Evolutionary conservation across 2,797 vertebrate species (phyloP), one percentile per base, ranked within the genome.

Genomic region (Clarias platycephalus): DNA sequence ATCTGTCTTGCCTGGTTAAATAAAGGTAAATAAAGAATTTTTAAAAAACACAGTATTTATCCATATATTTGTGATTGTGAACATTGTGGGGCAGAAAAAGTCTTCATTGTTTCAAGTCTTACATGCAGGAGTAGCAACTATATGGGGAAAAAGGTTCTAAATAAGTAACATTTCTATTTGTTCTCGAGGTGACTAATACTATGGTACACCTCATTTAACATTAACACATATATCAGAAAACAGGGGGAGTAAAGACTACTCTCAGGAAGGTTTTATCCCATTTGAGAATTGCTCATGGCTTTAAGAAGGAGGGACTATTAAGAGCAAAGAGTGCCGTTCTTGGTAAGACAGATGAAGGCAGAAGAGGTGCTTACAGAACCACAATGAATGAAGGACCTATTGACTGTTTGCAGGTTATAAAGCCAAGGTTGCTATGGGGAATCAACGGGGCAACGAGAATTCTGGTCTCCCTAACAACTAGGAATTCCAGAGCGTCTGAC

Each of bases 381-480:
- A 82, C 88, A 90, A 86, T 93, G 91, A 71, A 89, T 95, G 87
- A 87, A 91, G 4, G 82, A 90, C 83, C 85, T 93, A 81, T 86
- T 94, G 40, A 91, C 88, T 87, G 85, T 88, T 83, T 72, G 92
- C 91, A 0, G 91, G 92, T 84, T 90, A 77, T 76, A 89, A 92
- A 91, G 90, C 86, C 13, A 91, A 91, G 74, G 89, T 92, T 89
- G 93, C 85, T 8, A 94, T 93, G 92, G 95, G 94, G 81, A 96
- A 93, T 90, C 79, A 87, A 84, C 95, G 94, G 80, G 93, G 95
- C 28, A 90, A 86, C 31, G 96, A 94, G 85, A 85, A 26, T 58
- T 90, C 85, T 16, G 89, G 91, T 72, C 87, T 86, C 86, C 87
- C 0, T 63, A 88, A 93, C 90, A 89, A 81, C 83, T 20, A 1